Conservation (phyloP, 23 tunicate species). For the Pegea sp. region DNA sequence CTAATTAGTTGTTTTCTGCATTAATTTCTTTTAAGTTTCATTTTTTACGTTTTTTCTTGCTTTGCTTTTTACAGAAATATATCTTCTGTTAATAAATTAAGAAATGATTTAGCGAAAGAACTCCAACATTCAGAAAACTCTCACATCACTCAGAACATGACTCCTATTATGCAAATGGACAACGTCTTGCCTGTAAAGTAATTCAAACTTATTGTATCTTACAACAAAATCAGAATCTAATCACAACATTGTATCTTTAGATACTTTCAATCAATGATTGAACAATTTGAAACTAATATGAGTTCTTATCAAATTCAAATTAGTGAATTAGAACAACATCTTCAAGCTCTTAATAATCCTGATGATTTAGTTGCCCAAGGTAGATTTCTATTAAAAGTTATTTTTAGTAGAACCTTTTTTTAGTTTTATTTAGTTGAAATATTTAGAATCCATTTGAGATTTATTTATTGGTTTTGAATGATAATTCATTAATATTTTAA, state of each 20-base stretch:
- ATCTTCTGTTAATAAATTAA: constrained; percentile 37
- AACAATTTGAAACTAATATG: constrained; percentile 58
- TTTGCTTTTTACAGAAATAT: constrained; percentile 22
- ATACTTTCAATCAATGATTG: constrained; percentile 39
- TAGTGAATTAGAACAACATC: constrained; percentile 72
- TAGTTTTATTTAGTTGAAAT: too few relatives aligned
- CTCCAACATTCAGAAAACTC: constrained; percentile 51
- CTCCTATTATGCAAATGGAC: constrained; percentile 64
- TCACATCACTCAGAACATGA: constrained; percentile 42
- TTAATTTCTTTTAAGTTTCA: not conserved
- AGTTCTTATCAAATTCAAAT: constrained; percentile 50
- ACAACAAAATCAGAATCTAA: too few relatives aligned
- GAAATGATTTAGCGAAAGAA: constrained; percentile 21
- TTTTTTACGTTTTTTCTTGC: not conserved
- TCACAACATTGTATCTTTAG: too few relatives aligned
- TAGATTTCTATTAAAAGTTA: too few relatives aligned
- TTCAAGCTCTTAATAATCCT: constrained; percentile 20
- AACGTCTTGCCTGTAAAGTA: constrained; percentile 60
- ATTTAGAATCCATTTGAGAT: too few relatives aligned
- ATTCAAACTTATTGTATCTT: too few relatives aligned
- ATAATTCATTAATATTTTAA: too few relatives aligned
- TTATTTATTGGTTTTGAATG: too few relatives aligned
- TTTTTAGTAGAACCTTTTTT: too few relatives aligned
- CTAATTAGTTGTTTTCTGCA: too few relatives aligned
- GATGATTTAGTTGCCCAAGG: constrained; percentile 52